A percentile compares a stretch with the other conserved stretches of the same genome.
phyloP scores from a whole-genome alignment of 2,113 vertebrate species.

The Colius striatus region DNA sequence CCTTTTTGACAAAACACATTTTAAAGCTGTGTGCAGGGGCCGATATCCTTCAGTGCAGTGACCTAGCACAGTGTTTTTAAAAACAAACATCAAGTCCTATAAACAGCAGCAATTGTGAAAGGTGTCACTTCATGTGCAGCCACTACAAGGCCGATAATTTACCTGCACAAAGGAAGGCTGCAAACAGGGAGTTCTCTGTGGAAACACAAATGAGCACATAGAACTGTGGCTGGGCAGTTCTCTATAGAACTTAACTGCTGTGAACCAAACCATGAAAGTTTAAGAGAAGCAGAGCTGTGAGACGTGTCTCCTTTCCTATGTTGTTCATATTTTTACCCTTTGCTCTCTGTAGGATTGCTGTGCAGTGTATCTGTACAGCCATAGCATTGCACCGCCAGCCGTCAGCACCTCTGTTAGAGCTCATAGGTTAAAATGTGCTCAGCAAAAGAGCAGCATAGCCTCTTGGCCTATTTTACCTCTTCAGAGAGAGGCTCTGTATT shows the following conservation, averaged over 20 bases:
- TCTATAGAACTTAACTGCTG: not conserved
- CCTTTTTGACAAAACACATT: constrained; percentile 11
- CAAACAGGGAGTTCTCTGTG: not conserved
- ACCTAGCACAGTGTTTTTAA: not conserved
- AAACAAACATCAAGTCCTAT: not conserved
- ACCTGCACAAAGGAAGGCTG: not conserved
- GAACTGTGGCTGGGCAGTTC: not conserved
- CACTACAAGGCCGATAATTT: not conserved
- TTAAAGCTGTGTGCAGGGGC: not conserved
- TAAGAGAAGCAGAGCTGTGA: not conserved
- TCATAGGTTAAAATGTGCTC: not conserved
- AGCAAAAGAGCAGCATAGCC: not conserved
- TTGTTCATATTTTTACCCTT: not conserved
- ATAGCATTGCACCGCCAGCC: not conserved
- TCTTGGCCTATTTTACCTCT: accelerated
- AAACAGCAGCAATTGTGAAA: not conserved
- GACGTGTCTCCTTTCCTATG: not conserved
- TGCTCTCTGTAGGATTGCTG: not conserved
- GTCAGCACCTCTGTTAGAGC: not conserved
- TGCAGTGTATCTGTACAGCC: not conserved
- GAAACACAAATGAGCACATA: not conserved
- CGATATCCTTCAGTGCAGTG: not conserved
- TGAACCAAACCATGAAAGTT: not conserved
- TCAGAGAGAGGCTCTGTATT: not conserved
- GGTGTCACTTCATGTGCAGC: not conserved